Evolutionary conservation across 2,888 invertebrate species (phyloP), one percentile per base, ranked within the genome.

Genomic region (Clitarchus hookeri): DNA sequence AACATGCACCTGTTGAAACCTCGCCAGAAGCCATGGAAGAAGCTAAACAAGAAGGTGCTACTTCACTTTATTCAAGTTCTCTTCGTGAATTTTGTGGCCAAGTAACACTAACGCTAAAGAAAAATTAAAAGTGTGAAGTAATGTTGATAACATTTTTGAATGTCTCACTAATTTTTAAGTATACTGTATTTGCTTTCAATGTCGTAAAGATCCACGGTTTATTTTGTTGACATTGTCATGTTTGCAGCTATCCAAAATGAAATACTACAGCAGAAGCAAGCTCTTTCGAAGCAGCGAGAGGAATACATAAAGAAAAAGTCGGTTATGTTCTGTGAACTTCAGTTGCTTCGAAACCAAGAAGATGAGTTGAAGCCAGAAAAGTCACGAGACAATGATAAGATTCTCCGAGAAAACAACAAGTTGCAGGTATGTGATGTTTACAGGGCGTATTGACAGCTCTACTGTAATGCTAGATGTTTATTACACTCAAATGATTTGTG

Each of bases 371-470:
- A 95, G 6, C 94, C 95, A 48, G 95, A 96, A 11, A 95, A 96
- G 0, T 91, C 92, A 85, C 90, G 91, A 85, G 96, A 96, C 88
- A 96, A 95, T 89, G 95, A 95, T 91, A 94, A 95, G 88, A 96
- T 97, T 90, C 93, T 97, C 87, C 95, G 96, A 90, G 96, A 97
- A 91, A 97, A 97, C 91, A 95, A 95, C 89, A 96, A 96, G 90
- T 92, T 97, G 85, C 97, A 97, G 96, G 97, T 97, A 93, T 93
- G 91, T 90, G 27, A 23, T 65, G 23, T 65, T 65, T 36, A 36
- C 4, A 36, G 36, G 36, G 36, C 36, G 4, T 36, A 4, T 36
- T 36, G 36, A 36, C 4, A 36, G 36, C 36, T 36, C 36, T 36
- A 36, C 1, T 36, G 36, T 36, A 36, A 36, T 36, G 36, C 36